Conservation (phyloP, 2,113 vertebrate genomes). For the Coptodon rendalli region DNA sequence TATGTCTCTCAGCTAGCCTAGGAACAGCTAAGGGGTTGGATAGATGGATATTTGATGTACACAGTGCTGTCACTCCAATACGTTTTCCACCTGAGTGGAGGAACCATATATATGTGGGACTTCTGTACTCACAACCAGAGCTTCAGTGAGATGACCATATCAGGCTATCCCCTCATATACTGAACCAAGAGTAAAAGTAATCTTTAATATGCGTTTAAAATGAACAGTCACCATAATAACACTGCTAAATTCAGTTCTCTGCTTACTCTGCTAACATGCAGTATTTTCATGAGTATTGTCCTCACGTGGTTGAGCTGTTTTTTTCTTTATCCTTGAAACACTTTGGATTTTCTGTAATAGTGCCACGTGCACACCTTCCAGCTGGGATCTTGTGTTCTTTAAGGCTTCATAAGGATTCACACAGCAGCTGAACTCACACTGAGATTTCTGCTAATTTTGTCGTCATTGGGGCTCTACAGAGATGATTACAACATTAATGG, state of each 20-base stretch:
- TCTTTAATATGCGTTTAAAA: not conserved
- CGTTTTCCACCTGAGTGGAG: not conserved
- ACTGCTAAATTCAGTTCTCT: not conserved
- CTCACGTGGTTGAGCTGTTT: not conserved
- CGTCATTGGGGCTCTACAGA: not conserved
- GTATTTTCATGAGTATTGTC: not conserved
- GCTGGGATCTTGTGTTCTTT: not conserved
- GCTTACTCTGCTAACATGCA: not conserved
- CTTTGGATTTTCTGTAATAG: not conserved
- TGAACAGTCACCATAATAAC: not conserved
- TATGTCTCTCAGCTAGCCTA: not conserved
- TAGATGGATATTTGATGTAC: not conserved
- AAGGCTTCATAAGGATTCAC: not conserved
- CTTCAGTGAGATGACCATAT: not conserved
- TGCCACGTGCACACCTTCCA: not conserved
- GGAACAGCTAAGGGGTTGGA: not conserved
- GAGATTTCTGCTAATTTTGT: slow-evolving; percentile 1
- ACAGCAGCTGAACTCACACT: slow-evolving; percentile 10
- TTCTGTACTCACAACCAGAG: not conserved
- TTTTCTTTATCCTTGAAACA: not conserved
- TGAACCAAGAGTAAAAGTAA: not conserved
- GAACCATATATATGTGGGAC: not conserved
- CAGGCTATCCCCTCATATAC: not conserved
- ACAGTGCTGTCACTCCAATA: not conserved
- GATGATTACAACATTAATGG: not conserved